Evolutionary conservation across 2,113 vertebrate genomes (phyloP).

Genomic region (Hypocryptadius cinnamomeus): DNA sequence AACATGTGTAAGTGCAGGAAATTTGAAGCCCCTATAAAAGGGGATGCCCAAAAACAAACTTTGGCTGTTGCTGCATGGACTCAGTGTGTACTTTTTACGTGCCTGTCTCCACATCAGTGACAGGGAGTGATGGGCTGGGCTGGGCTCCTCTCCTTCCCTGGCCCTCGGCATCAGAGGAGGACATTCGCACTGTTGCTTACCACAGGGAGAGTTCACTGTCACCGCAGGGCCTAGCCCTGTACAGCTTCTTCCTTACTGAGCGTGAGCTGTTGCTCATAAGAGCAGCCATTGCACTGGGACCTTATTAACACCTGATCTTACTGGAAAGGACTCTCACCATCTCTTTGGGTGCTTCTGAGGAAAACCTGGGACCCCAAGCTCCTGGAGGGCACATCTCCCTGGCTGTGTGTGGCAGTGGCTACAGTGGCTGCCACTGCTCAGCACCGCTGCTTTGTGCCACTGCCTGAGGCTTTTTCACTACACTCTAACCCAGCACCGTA

Average conservation of each 20-base stretch:
- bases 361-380: not conserved
- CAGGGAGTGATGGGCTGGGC: not conserved
- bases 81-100: not conserved
- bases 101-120: not conserved
- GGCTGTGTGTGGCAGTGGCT: not conserved
- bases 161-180: not conserved
- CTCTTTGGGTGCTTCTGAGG: not conserved
- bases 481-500: not conserved
- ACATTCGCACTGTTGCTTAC: not conserved
- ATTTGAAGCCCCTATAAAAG: not conserved
- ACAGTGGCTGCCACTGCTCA: not conserved
- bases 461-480: not conserved
- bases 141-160: not conserved
- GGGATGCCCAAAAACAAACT: not conserved
- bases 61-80: no score
- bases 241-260: not conserved
- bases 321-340: not conserved
- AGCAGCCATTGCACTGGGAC: not conserved
- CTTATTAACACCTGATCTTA: not conserved
- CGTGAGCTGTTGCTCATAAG: not conserved
- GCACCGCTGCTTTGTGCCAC: no score
- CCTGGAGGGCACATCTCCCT: not conserved
- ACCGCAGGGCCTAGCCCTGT: fast-evolving
- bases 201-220: no score
- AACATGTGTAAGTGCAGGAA: not conserved